Evolutionary conservation across 2,113 vertebrate genomes (phyloP).

Genomic region (Neotragus pygmaeus): DNA sequence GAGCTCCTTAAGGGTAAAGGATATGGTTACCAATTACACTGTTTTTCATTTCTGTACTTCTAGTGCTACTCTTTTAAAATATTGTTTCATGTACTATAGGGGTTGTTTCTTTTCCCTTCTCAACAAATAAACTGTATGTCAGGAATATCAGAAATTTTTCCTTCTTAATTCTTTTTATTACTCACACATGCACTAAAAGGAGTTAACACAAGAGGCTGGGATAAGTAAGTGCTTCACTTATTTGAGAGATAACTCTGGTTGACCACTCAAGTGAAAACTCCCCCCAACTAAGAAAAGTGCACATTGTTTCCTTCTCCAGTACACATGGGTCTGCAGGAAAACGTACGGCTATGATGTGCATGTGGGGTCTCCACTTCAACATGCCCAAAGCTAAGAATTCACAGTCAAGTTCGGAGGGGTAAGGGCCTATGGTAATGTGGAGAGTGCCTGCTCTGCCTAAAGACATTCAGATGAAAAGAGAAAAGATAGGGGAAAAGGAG

Average conservation of each 20-base stretch:
- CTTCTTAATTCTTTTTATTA: not conserved
- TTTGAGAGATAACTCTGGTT: not conserved
- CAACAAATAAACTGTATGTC: not conserved
- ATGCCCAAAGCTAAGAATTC: too few relatives aligned
- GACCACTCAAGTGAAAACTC: not conserved
- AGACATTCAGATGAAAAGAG: not conserved
- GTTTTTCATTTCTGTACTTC: not conserved
- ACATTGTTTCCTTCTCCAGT: not conserved
- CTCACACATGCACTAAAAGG: not conserved
- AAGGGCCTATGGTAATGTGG: too few relatives aligned
- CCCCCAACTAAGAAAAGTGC: not conserved
- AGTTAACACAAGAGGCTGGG: not conserved
- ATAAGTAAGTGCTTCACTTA: not conserved
- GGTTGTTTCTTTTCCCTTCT: not conserved
- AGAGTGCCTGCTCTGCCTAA: not conserved
- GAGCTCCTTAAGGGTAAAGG: not conserved
- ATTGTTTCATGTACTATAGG: not conserved
- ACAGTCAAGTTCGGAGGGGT: not conserved
- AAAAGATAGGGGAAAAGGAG: not conserved
- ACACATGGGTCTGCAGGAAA: not conserved
- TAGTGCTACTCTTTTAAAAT: not conserved
- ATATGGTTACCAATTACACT: not conserved
- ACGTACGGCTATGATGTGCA: accelerated
- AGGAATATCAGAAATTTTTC: not conserved
- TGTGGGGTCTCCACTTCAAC: not conserved